Evolutionary conservation across 2,797 vertebrate genomes (phyloP), one percentile per base, ranked within the genome.

Genomic region (Ptychadena robeensis): DNA sequence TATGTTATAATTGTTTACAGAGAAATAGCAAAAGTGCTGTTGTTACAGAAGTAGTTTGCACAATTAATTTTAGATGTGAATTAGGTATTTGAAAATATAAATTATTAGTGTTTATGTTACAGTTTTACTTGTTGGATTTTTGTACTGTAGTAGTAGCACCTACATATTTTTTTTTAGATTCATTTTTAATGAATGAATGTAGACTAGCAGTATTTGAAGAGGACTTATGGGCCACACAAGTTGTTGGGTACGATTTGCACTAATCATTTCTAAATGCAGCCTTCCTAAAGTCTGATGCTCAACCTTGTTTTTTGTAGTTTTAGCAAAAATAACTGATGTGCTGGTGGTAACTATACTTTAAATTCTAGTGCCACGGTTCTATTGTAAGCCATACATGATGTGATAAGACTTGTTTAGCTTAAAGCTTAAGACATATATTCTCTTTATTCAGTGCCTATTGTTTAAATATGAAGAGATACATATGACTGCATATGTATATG

Each of bases 381-480:
- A 57, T 18, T 65, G 14, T 66, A 71, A 83, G 74, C 67, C 67
- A 72, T 83, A 77, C 5, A 53, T 34, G 37, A 53, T 34, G 37
- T 25, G 57, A 27, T 3, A 22, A 22, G 53, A 25, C 31, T 67
- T 31, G 14, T 72, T 32, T 68, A 80, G 53, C 12, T 61, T 37
- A 2, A n/a, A 37, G 1, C 9, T 40, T 44, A 14, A 40, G n/a
- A n/a, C n/a, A 71, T 73, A 40, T 37, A 68, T 12, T 40, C 27
- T 53, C 57, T 48, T 44, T 34, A 90, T 84, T 0, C 85, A 88
- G 87, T 90, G 90, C 91, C 90, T 93, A 38, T 44, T 88, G 1
- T 84, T 83, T 72, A 85, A 75, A 88, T 85, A 83, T 83, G 71
- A 64, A 59, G 3, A 65, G 18, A 71, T 37, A 82, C 63, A 85